A percentile compares a stretch with the other conserved stretches of the same genome.
Conservation (phyloP, 2,113 vertebrate species). For the Sturnira hondurensis region DNA sequence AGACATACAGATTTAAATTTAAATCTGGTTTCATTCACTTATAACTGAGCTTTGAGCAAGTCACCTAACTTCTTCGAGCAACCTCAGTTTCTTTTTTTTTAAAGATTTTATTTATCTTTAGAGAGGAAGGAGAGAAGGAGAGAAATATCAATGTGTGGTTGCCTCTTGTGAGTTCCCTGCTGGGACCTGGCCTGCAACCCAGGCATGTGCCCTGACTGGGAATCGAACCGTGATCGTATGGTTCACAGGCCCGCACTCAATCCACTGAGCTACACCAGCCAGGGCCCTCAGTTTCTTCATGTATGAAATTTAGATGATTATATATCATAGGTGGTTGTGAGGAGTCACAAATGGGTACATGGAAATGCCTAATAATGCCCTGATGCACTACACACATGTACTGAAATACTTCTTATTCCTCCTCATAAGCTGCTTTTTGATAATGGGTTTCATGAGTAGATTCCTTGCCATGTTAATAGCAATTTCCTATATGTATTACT, state of each 20-base stretch:
- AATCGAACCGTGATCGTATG: too few species aligned
- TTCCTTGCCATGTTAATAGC: not conserved
- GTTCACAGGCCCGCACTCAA: too few species aligned
- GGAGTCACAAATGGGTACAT: not conserved
- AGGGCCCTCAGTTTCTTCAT: not conserved
- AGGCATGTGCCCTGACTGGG: too few species aligned
- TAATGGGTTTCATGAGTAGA: not conserved
- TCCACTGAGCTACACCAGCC: too few species aligned
- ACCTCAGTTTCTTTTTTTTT: constrained; percentile 8
- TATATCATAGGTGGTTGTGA: not conserved
- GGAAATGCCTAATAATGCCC: not conserved
- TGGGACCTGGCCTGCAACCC: too few species aligned
- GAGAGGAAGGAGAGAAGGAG: too few species aligned
- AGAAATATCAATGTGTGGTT: too few species aligned
- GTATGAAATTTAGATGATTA: not conserved
- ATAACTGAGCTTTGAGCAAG: not conserved
- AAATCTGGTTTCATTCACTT: constrained; percentile 8
- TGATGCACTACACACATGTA: not conserved
- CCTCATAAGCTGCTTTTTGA: not conserved
- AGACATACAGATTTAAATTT: not conserved
- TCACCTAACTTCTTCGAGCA: constrained; percentile 18
- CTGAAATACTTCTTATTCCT: not conserved
- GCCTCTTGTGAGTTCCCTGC: too few species aligned
- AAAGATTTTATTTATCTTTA: too few species aligned
- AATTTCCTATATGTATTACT: constrained; percentile 13